Base-by-base conservation (phyloP, 2,113 vertebrate species). In the Cynocephalus volans region DNA sequence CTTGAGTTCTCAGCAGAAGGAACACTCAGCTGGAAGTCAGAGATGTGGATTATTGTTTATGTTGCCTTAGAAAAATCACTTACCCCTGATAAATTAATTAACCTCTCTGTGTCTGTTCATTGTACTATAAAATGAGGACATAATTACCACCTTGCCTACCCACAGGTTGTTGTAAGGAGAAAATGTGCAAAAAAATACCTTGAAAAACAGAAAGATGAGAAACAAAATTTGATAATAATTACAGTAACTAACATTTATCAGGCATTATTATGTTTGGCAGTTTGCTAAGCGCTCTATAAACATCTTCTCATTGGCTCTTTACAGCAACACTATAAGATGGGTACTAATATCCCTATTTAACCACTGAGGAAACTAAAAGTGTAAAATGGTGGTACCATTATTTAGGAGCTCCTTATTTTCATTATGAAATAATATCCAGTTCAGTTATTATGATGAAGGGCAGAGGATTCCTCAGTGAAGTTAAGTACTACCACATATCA, bases 221-320 rank as follows among this genome's bases (percentile, higher is more conserved):
- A 95, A 86, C 81, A 82, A 90, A 84, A 90, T 81, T 45, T 67
- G 80, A 56, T 75, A 45, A 76, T 64, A 88, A 48, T 91, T 81
- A 36, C 12, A 72, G n/a, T 72, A 89, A 33, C 58, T 83, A 82
- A 58, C 19, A 85, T 75, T 79, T 84, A 70, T 70, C 81, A 79
- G 92, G 4, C 8, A 45, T 90, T 73, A 12, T 10, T 72, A 41
- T 73, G 24, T 52, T 73, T 64, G 52, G 19, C 69, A 81, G 54
- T 50, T 95, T 94, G 36, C 64, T 82, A 90, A 80, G 50, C 41
- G 94, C 18, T 95, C 75, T 89, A 24, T 85, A 91, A 69, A 60
- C 62, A 80, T 72, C 14, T 3, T 93, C 36, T 75, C 24, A 50
- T 56, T 60, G 67, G n/a, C 69, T 89, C 67, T 52, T 83, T 73